A percentile compares a stretch with the other conserved stretches of the same genome.
phyloP scores from a whole-genome alignment of 2,113 vertebrate species.

The Cyprinodon tularosa region DNA sequence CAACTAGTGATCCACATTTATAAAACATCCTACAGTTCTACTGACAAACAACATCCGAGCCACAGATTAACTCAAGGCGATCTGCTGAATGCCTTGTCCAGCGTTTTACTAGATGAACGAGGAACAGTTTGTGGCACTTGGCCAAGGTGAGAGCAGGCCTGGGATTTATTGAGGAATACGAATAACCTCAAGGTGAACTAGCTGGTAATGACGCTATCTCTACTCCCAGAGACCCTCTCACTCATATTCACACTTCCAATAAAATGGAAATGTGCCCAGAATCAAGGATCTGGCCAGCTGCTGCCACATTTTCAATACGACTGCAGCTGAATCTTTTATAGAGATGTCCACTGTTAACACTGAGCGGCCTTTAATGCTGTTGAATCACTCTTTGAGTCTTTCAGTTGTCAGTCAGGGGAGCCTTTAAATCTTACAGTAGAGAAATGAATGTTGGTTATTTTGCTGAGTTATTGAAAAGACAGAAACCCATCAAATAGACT shows the following conservation, averaged over 20 bases:
- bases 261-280: constrained; percentile 56
- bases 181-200: constrained; percentile 68
- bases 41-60: constrained; percentile 30
- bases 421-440: constrained; percentile 52
- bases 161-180: constrained; percentile 57
- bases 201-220: constrained; percentile 58
- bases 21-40: constrained; percentile 18
- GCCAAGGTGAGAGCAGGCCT: constrained; percentile 50
- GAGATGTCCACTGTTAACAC: constrained; percentile 12
- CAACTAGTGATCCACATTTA: neutral
- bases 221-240: constrained; percentile 21
- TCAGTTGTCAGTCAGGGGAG: constrained; percentile 18
- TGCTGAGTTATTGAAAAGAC: constrained; percentile 59
- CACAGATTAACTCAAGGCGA: constrained; percentile 25
- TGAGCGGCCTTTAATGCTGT: constrained; percentile 20
- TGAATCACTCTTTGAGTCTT: constrained; percentile 36
- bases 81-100: constrained; percentile 9
- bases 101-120: constrained; percentile 51
- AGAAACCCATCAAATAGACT: constrained; percentile 54
- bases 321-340: constrained; percentile 21
- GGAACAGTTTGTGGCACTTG: constrained; percentile 48
- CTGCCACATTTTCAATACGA: constrained; percentile 32
- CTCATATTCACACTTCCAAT: constrained; percentile 46
- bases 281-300: constrained; percentile 51
- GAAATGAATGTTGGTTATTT: constrained; percentile 17